A percentile compares a stretch with the other conserved stretches of the same genome.
Evolutionary conservation across 2,888 invertebrate genomes (phyloP).

Genomic region (Parochlus steinenii): DNA sequence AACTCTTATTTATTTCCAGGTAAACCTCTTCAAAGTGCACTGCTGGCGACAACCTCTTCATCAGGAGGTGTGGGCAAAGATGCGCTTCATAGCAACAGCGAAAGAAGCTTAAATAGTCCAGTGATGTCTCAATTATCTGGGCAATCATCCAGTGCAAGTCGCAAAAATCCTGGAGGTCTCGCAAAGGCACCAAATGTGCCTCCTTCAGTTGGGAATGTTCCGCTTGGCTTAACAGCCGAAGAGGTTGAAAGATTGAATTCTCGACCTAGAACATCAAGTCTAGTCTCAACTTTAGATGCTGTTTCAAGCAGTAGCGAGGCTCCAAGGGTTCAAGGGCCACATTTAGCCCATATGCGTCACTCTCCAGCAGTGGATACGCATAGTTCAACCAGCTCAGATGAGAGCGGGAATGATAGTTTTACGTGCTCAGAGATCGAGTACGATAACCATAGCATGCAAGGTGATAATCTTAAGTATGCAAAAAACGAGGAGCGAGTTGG

Average conservation of each 20-base stretch:
- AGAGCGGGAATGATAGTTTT: conserved; percentile 92
- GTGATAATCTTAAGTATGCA: conserved; percentile 46
- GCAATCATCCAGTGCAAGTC: conserved; percentile 64
- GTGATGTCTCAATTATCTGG: conserved; percentile 84
- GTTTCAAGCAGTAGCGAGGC: conserved; percentile 83
- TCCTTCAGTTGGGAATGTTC: conserved; percentile 44
- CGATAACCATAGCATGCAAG: conserved; percentile 73
- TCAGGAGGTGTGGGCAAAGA: conserved; percentile 79
- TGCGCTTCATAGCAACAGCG: conserved; percentile 79
- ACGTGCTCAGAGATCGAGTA: conserved; percentile 97
- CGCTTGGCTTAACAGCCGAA: conserved; percentile 79
- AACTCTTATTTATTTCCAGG: too few relatives aligned
- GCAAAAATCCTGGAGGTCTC: conserved; percentile 51
- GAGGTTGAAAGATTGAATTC: conserved; percentile 84
- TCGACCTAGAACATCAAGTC: conserved; percentile 71
- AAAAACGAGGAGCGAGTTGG: conserved; percentile 45
- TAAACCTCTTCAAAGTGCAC: conserved; percentile 75
- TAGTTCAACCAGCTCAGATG: conserved; percentile 73
- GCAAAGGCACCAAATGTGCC: conserved; percentile 50
- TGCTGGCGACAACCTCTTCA: conserved; percentile 76
- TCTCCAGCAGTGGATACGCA: conserved; percentile 58
- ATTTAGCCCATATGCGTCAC: conserved; percentile 53
- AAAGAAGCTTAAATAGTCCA: conserved; percentile 79
- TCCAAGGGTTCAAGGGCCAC: conserved; percentile 50
- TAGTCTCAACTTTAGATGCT: conserved; percentile 82